Evolutionary conservation across 2,113 vertebrate genomes (phyloP).

Genomic region (Calonectris borealis): DNA sequence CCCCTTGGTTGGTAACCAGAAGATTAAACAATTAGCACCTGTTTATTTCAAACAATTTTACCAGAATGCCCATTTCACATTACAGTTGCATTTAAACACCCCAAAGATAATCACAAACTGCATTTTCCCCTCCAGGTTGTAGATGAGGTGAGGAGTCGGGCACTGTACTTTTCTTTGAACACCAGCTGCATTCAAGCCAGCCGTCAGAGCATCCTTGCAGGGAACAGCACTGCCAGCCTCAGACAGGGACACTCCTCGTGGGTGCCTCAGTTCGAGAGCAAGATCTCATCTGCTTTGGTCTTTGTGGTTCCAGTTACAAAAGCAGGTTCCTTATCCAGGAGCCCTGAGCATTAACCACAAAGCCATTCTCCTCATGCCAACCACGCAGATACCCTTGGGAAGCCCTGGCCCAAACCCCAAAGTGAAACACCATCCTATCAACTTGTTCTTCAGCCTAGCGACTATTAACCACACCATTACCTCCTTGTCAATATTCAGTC

Average conservation of each 20-base stretch:
- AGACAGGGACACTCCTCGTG: fast-evolving
- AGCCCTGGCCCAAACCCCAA: background rate
- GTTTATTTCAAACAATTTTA: background rate
- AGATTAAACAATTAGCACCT: background rate
- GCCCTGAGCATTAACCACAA: background rate
- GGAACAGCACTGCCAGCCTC: background rate
- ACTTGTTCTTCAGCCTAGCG: background rate
- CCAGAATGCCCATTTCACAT: background rate
- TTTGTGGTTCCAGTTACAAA: background rate
- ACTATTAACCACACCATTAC: background rate
- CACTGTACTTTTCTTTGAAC: background rate
- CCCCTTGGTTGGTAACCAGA: background rate
- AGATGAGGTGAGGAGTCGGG: background rate
- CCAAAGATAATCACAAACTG: background rate
- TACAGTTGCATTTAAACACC: background rate
- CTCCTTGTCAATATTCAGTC: background rate
- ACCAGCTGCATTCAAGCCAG: background rate
- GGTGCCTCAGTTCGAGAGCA: background rate
- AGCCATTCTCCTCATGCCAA: background rate
- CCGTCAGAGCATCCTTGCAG: background rate
- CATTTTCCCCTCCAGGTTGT: background rate
- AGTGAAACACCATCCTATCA: background rate
- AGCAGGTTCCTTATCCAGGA: background rate
- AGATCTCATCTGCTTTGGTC: background rate
- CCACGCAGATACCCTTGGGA: background rate